Conservation (phyloP, 2,797 vertebrate species). For the Lacerta viridis region DNA sequence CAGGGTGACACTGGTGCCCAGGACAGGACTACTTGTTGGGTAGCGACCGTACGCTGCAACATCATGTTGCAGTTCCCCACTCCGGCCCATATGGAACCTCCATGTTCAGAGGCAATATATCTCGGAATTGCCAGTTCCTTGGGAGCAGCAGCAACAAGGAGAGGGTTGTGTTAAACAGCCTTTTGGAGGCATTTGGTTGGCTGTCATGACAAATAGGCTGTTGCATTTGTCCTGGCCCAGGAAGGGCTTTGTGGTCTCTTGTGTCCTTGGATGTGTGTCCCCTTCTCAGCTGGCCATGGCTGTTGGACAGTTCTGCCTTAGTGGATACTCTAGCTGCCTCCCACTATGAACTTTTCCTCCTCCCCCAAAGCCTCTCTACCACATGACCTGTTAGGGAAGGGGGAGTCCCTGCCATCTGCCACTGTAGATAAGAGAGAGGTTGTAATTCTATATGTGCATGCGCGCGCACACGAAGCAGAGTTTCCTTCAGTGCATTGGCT, state of each 20-base stretch:
- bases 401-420: not conserved
- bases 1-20: not conserved
- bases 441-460: not conserved
- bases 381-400: not conserved
- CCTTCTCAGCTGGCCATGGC: not conserved
- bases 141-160: not conserved
- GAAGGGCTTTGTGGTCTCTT: too few species aligned
- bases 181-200: not conserved
- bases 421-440: not conserved
- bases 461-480: not conserved
- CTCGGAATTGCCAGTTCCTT: not conserved
- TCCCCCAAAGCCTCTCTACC: not conserved
- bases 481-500: not conserved
- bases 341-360: not conserved
- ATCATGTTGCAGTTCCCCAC: not conserved
- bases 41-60: not conserved
- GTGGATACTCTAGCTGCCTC: too few species aligned
- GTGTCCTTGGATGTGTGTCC: not conserved
- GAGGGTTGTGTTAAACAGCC: not conserved
- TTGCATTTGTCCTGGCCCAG: not conserved
- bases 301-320: not conserved
- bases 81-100: not conserved
- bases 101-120: not conserved
- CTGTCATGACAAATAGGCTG: not conserved
- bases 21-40: not conserved